A percentile compares a stretch with the other conserved stretches of the same genome.
These are phyloP conservation scores for Tineola bisselliella DNA, from an alignment of 2,888 invertebrate genomes.

Conservation along the genomic window DNA sequence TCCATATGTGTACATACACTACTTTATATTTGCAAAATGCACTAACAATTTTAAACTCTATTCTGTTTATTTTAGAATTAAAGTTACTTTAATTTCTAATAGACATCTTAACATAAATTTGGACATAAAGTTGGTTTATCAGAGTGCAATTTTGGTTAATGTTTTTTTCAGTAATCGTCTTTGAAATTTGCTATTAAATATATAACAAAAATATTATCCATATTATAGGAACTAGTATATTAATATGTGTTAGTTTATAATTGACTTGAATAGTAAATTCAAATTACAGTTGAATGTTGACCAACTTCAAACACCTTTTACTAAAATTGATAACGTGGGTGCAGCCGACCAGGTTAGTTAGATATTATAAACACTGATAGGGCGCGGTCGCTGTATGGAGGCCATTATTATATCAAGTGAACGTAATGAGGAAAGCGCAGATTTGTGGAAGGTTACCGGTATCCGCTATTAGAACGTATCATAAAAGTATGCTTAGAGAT, in stretches of 20 bases:
- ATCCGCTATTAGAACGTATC: constrained; percentile 6
- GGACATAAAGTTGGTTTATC: constrained; percentile 1
- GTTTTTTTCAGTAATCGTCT: not conserved
- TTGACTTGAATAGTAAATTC: too few species aligned
- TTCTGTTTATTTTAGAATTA: not conserved
- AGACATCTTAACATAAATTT: not conserved
- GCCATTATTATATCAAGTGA: constrained; percentile 19
- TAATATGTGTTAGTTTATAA: too few species aligned
- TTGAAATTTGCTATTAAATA: not conserved
- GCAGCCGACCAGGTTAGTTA: not conserved
- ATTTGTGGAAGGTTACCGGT: constrained; percentile 6
- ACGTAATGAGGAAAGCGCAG: constrained; percentile 15
- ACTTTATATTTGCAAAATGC: not conserved
- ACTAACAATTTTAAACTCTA: not conserved
- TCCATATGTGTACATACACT: not conserved
- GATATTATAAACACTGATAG: not conserved
- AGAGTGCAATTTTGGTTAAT: not conserved
- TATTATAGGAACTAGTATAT: too few species aligned
- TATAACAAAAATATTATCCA: too few species aligned
- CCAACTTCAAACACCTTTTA: too few species aligned
- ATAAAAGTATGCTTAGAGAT: not conserved
- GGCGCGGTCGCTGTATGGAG: constrained; percentile 15
- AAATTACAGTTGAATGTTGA: too few species aligned
- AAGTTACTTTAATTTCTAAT: not conserved
- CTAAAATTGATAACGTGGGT: not conserved